Conservation (phyloP, 1,140 invertebrate genomes). For the Drosophila murphyi region DNA sequence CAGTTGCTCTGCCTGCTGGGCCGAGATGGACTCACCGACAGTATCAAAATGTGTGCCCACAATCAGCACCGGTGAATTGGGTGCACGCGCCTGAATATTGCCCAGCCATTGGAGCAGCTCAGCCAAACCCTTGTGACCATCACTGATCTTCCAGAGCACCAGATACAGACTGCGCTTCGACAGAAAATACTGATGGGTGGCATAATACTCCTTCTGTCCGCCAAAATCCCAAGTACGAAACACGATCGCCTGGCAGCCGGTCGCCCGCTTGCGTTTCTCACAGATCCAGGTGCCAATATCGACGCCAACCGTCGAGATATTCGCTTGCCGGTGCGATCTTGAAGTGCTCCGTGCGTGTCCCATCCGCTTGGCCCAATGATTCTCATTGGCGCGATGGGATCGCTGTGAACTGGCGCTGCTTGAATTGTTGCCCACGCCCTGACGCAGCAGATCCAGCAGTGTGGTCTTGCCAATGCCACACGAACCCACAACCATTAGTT, state of each 20-base stretch:
- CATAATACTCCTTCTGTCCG: slow-evolving; percentile 98
- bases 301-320: slow-evolving; percentile 97
- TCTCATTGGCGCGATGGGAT: slow-evolving; percentile 67
- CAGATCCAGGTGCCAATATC: slow-evolving; percentile 98
- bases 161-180: slow-evolving; percentile 97
- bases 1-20: slow-evolving; percentile 91
- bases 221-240: slow-evolving; percentile 99
- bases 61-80: slow-evolving; percentile 97
- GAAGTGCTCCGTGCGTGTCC: slow-evolving; percentile 89
- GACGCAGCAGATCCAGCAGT: slow-evolving; percentile 93
- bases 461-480: slow-evolving; percentile 97
- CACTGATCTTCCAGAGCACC: slow-evolving; percentile 97
- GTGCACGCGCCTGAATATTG: slow-evolving; percentile 96
- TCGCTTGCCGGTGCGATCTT: slow-evolving; percentile 80
- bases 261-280: slow-evolving; percentile 89
- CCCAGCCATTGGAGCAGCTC: slow-evolving; percentile 97
- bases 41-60: slow-evolving; percentile 98
- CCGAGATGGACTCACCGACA: slow-evolving; percentile 89
- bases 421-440: slow-evolving; percentile 85
- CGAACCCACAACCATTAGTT: slow-evolving; percentile 98
- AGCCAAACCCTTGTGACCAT: slow-evolving; percentile 95
- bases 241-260: slow-evolving; percentile 92
- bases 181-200: slow-evolving; percentile 99
- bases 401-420: slow-evolving; percentile 57
- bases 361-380: slow-evolving; percentile 97